Conservation (phyloP, 2,888 invertebrate genomes). For the Leucania comma region DNA sequence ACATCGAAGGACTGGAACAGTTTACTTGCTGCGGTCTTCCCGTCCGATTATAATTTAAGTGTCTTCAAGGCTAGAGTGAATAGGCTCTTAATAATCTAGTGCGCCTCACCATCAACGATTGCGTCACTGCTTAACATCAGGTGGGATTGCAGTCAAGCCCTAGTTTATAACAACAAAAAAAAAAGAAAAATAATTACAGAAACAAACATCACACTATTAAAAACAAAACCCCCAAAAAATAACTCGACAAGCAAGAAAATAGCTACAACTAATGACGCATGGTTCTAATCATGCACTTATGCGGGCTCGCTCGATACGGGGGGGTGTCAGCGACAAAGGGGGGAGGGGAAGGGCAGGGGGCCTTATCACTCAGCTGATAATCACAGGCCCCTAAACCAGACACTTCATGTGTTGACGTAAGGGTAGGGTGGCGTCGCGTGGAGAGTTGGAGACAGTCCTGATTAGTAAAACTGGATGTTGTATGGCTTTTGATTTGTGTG, state of each 20-base stretch:
- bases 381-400: constrained; percentile 75
- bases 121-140: too few relatives aligned
- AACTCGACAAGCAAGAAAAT: constrained; percentile 26
- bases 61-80: too few relatives aligned
- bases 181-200: too few relatives aligned
- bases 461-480: constrained; percentile 35
- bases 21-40: too few relatives aligned
- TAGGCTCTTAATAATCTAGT: too few relatives aligned
- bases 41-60: too few relatives aligned
- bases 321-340: constrained; percentile 32
- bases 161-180: too few relatives aligned
- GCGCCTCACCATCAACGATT: too few relatives aligned
- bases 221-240: constrained; percentile 17
- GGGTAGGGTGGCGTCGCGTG: constrained; percentile 64
- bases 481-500: constrained; percentile 33
- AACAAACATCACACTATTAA: too few relatives aligned
- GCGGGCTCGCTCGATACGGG: constrained; percentile 78
- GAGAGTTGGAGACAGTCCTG: constrained; percentile 48
- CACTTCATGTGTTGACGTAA: constrained; percentile 79
- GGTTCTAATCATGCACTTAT: constrained; percentile 70
- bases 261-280: constrained; percentile 53
- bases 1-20: too few relatives aligned
- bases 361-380: constrained; percentile 83
- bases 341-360: constrained; percentile 47
- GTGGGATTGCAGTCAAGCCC: too few relatives aligned